Evolutionary conservation across 1,140 invertebrate species (phyloP).

Genomic region (Aphelinus atriplicis): DNA sequence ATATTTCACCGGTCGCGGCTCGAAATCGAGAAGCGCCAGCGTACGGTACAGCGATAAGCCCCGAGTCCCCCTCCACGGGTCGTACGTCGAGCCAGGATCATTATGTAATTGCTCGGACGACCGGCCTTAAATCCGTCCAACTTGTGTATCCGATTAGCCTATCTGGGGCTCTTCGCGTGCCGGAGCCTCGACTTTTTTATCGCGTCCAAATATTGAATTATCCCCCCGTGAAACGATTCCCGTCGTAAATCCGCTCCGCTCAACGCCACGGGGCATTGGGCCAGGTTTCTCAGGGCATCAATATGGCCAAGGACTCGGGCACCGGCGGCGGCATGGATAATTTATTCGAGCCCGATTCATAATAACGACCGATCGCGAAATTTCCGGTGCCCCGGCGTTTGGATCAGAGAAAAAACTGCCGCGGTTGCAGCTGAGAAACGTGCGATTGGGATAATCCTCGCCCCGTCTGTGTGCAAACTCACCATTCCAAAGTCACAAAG

Average conservation of each 20-base stretch:
- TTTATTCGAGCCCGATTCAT: slow-evolving; percentile 24
- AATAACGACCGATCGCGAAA: no score
- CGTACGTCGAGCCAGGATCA: no score
- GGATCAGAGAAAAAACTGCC: no score
- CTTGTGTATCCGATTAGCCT: background rate
- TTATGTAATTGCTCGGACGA: slow-evolving; percentile 13
- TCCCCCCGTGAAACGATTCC: background rate
- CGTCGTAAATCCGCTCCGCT: background rate
- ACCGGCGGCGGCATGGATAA: slow-evolving; percentile 11
- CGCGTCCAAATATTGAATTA: slow-evolving; percentile 17
- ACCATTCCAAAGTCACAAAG: no score
- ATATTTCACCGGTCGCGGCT: slow-evolving; percentile 44
- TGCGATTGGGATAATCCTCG: no score
- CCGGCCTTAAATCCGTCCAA: background rate
- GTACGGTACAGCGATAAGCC: slow-evolving; percentile 37
- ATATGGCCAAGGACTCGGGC: no score
- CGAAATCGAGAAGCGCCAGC: slow-evolving; percentile 40
- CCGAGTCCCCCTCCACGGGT: background rate
- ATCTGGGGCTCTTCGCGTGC: background rate
- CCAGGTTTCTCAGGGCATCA: no score
- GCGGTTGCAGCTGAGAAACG: no score
- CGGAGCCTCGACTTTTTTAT: slow-evolving; percentile 9
- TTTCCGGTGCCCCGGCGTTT: no score
- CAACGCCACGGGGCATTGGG: no score
- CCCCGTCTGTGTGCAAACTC: no score